These are phyloP conservation scores for Coranthus polyacanthus DNA, from an alignment of 2,797 vertebrate species.

Conservation along the genomic window DNA sequence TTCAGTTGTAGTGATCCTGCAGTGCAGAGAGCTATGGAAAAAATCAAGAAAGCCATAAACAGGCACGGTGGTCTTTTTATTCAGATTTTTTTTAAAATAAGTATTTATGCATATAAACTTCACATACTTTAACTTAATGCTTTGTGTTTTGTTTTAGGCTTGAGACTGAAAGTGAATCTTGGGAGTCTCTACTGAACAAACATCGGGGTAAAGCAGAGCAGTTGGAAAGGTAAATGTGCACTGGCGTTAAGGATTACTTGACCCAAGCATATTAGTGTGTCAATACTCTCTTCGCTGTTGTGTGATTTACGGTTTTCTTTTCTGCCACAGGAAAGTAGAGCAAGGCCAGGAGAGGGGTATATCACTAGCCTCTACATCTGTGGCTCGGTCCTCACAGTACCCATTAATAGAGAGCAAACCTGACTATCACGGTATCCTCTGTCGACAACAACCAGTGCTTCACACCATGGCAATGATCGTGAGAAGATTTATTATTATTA, in stretches of 20 bases:
- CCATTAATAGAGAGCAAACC: conserved; percentile 82
- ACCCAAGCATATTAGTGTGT: neutral
- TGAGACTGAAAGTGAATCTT: conserved; percentile 81
- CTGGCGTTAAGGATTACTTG: neutral
- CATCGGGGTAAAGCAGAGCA: conserved; percentile 80
- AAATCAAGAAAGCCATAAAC: conserved; percentile 70
- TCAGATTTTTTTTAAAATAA: neutral
- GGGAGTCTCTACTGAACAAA: conserved; percentile 83
- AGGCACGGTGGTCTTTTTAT: conserved; percentile 63
- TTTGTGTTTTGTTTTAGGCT: conserved; percentile 75
- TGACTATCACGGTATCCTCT: conserved; percentile 78
- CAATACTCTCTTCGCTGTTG: neutral
- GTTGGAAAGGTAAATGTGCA: conserved; percentile 73
- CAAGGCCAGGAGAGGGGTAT: conserved; percentile 66
- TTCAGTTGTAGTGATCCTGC: conserved; percentile 62
- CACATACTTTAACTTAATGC: neutral
- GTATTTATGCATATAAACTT: neutral
- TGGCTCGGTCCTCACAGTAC: conserved; percentile 81
- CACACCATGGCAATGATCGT: conserved; percentile 81
- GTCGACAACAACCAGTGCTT: conserved; percentile 75
- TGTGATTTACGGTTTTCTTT: conserved; percentile 2
- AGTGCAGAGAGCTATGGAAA: conserved; percentile 64
- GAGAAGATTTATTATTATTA: neutral
- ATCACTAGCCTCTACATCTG: conserved; percentile 62
- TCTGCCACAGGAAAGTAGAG: conserved; percentile 77